These are phyloP conservation scores for Strigamia maritima DNA, from an alignment of 2,888 invertebrate genomes.

Conservation along the genomic window DNA sequence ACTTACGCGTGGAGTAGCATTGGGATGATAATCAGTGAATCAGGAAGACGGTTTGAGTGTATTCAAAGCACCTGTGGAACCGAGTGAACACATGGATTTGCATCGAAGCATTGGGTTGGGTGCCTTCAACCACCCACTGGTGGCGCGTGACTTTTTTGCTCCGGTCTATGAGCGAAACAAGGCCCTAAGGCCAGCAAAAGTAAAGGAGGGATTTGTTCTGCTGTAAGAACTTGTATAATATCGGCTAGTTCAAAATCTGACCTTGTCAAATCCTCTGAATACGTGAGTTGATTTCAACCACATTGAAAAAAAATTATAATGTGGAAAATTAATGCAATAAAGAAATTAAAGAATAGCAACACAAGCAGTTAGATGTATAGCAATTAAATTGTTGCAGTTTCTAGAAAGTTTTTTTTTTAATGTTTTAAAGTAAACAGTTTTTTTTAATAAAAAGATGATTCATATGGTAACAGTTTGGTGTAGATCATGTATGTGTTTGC, in stretches of 20 bases:
- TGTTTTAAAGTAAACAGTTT: no score
- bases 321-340: background rate
- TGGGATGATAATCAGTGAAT: background rate
- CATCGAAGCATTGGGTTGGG: slow-evolving; percentile 5
- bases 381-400: background rate
- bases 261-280: slow-evolving; percentile 19
- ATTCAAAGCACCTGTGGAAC: background rate
- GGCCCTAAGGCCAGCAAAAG: slow-evolving; percentile 13
- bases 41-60: background rate
- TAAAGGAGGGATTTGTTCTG: slow-evolving; percentile 5
- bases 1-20: background rate
- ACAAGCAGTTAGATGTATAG: background rate
- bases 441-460: no score
- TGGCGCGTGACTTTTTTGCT: slow-evolving; percentile 23
- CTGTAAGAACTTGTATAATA: slow-evolving; percentile 23
- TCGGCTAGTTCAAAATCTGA: slow-evolving; percentile 20
- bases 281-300: slow-evolving; percentile 3
- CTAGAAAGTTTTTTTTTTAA: background rate
- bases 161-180: slow-evolving; percentile 16
- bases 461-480: no score
- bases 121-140: slow-evolving; percentile 19
- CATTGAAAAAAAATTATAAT: background rate
- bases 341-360: background rate
- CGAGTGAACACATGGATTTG: background rate
- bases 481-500: no score